Conservation (phyloP, 2,888 invertebrate genomes). For the Drosophila tanythrix region DNA sequence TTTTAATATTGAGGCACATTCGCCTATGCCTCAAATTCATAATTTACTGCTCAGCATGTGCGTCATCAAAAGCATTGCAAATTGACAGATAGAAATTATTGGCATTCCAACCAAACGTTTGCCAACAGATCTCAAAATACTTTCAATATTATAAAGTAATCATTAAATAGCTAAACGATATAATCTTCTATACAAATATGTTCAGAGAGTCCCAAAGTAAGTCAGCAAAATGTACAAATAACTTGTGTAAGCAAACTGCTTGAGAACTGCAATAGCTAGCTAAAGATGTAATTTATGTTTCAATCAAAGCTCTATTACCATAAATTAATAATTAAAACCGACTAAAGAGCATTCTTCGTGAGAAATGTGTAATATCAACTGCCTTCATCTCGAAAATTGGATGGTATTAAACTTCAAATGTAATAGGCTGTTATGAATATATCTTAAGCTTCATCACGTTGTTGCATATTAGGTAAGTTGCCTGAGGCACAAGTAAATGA, state of each 20-base stretch:
- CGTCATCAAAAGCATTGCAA: slow-evolving; percentile 30
- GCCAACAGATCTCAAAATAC: slow-evolving; percentile 21
- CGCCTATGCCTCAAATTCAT: slow-evolving; percentile 43
- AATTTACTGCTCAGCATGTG: slow-evolving; percentile 38
- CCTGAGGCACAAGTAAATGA: slow-evolving; percentile 17
- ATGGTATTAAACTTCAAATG: slow-evolving; percentile 5
- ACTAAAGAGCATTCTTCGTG: neutral
- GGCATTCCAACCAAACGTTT: slow-evolving; percentile 32
- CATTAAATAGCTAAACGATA: neutral
- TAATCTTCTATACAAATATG: neutral
- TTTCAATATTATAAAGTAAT: slow-evolving; percentile 28
- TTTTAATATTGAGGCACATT: slow-evolving; percentile 58
- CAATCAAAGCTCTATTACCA: neutral
- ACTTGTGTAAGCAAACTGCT: neutral
- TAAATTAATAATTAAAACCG: neutral
- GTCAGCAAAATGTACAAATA: neutral
- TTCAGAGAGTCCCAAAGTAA: neutral
- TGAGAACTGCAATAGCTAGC: neutral
- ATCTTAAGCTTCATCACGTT: slow-evolving; percentile 23
- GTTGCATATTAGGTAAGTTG: slow-evolving; percentile 8
- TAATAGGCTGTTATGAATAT: neutral
- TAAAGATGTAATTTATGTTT: neutral
- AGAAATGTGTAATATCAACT: neutral
- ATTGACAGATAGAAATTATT: slow-evolving; percentile 55
- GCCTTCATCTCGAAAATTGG: neutral